Evolutionary conservation across 2,888 invertebrate genomes (phyloP), one percentile per base, ranked within the genome.

Genomic region (Abrostola triplasia): DNA sequence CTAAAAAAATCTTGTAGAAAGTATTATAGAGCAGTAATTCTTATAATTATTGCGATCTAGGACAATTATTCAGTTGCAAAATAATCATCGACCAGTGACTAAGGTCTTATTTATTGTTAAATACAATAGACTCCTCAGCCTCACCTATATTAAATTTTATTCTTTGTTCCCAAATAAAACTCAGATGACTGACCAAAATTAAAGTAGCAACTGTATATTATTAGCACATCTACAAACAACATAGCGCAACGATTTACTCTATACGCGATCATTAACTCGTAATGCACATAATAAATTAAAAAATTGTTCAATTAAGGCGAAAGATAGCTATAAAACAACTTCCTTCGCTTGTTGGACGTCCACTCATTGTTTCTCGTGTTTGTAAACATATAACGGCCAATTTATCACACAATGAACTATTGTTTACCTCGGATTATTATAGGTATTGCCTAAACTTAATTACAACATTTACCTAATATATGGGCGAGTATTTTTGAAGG

Each of bases 391-490:
- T 77, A 80, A 75, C 81, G 78, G 82, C 78, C 64, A 83, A 87
- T 86, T 89, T 86, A 86, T 83, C 83, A 85, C 83, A 92, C 92
- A 91, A 91, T 90, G 88, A 84, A 80, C 88, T 84, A 91, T 91
- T 92, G 92, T 92, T 89, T 90, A 86, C 81, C 37, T 70, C 67
- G 42, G 66, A 73, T 73, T 72, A 76, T 76, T 77, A 82, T 79
- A 76, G 78, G 70, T 74, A 81, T 81, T 81, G 70, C 75, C 70
- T 53, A 79, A 83, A 74, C 79, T 52, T 58, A 77, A 70, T 76
- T 74, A 63, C 64, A 35, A 59, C 36, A 71, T 71, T 65, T 66
- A 40, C 11, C 37, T 49, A 44, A 55, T 36, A 13, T 40, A 11
- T n/a, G n/a, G 11, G 11, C 40, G 12, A 13, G 41, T 42, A 51